A percentile compares a stretch with the other conserved stretches of the same genome.
phyloP scores from a whole-genome alignment of 1,140 invertebrate genomes.

The Olivierus martensii region DNA sequence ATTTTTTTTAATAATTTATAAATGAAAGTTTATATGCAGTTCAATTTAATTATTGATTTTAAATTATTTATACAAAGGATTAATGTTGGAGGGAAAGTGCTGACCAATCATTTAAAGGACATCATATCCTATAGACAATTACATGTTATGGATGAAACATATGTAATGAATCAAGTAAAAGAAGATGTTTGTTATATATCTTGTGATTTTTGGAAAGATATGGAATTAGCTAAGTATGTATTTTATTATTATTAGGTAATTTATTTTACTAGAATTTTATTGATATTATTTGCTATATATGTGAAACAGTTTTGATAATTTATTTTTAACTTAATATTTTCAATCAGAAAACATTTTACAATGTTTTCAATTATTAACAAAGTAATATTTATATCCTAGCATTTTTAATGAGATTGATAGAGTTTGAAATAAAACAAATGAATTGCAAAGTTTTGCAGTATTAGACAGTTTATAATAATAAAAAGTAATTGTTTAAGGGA shows the following conservation, averaged over 20 bases:
- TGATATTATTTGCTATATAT: constrained; percentile 3
- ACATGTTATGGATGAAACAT: constrained; percentile 98
- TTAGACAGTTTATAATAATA: no score
- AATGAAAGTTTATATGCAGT: no score
- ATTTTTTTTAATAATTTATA: no score
- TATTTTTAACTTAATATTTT: no score
- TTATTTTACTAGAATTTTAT: not conserved
- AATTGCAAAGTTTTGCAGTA: no score
- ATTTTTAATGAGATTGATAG: no score
- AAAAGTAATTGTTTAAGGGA: no score
- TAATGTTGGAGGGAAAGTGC: constrained; percentile 89
- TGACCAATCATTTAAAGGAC: constrained; percentile 98
- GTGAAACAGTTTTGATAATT: no score
- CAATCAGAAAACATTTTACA: no score
- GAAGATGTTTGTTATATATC: constrained; percentile 95
- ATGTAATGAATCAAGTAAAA: constrained; percentile 96
- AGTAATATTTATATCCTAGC: no score
- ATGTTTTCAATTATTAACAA: no score
- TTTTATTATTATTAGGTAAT: not conserved
- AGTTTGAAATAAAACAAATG: no score
- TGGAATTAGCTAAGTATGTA: constrained; percentile 52
- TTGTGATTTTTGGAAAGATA: constrained; percentile 66
- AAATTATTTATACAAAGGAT: constrained; percentile 42
- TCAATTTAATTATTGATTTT: not conserved
- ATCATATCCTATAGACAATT: constrained; percentile 89